Evolutionary conservation across 2,888 invertebrate genomes (phyloP).

Genomic region (Herminia tarsipennalis): DNA sequence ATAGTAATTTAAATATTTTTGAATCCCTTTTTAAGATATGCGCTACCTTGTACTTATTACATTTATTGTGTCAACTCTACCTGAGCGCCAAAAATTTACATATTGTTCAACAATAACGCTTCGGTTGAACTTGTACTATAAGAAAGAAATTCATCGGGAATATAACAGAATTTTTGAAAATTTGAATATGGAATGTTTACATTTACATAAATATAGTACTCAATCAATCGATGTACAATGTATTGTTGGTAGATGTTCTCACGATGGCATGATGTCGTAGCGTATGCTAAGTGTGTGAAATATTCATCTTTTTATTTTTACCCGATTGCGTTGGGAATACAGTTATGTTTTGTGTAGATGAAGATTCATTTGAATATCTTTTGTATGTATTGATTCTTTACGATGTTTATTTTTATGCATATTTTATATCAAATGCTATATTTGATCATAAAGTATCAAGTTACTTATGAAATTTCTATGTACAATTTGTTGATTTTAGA

Average conservation of each 20-base stretch:
- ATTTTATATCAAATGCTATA: too few species aligned
- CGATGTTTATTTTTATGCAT: constrained; percentile 2
- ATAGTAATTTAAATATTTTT: constrained; percentile 16
- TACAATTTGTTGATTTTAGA: too few species aligned
- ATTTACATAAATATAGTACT: constrained; percentile 64
- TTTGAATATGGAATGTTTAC: constrained; percentile 49
- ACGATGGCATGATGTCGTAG: constrained; percentile 60
- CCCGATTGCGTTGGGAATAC: neutral
- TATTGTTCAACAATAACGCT: constrained; percentile 14
- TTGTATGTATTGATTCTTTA: constrained; percentile 19
- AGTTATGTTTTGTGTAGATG: constrained; percentile 3
- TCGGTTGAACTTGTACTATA: constrained; percentile 9
- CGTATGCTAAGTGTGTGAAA: constrained; percentile 63
- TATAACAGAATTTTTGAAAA: constrained; percentile 26
- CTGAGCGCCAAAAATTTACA: constrained; percentile 32
- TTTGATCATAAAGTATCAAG: too few species aligned
- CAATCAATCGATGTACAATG: constrained; percentile 60
- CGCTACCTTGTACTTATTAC: constrained; percentile 15
- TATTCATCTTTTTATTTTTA: constrained; percentile 30
- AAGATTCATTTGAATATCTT: constrained; percentile 22
- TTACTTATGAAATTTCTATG: too few species aligned
- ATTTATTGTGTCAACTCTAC: constrained; percentile 34
- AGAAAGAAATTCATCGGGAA: constrained; percentile 32
- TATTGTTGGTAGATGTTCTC: constrained; percentile 54
- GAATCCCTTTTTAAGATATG: constrained; percentile 7